phyloP scores from a whole-genome alignment of 2,113 vertebrate species.

The Acrocephalus kingi region DNA sequence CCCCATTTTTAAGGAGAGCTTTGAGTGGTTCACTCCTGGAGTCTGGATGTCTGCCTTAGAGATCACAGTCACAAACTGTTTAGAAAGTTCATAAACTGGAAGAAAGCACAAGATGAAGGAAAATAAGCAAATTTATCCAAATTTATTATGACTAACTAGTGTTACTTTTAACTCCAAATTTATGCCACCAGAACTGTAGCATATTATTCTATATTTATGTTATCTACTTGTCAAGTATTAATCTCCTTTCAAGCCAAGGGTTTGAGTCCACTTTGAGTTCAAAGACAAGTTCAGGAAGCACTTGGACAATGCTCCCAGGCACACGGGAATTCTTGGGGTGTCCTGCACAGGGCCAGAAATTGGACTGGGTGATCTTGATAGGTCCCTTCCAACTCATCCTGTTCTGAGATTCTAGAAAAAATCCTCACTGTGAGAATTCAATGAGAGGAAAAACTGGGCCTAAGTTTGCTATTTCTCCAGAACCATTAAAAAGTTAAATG shows the following conservation, averaged over 20 bases:
- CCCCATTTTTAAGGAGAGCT: not conserved
- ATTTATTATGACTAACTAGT: not conserved
- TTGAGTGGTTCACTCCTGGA: not conserved
- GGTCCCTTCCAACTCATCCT: not conserved
- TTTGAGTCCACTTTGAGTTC: not conserved
- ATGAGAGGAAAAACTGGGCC: not conserved
- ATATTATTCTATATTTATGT: not conserved
- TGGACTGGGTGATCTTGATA: not conserved
- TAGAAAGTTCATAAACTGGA: not conserved
- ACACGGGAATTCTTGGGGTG: not conserved
- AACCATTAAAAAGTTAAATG: slow-evolving; percentile 6
- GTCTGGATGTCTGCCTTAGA: not conserved
- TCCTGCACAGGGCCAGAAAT: not conserved
- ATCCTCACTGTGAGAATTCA: not conserved
- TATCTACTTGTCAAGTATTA: not conserved
- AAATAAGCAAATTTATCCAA: not conserved
- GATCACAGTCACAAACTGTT: not conserved
- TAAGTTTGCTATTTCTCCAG: not conserved
- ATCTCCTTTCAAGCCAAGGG: not conserved
- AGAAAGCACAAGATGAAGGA: not conserved
- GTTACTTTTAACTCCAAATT: not conserved
- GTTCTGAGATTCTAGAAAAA: not conserved
- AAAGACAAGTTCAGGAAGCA: not conserved
- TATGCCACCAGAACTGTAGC: not conserved
- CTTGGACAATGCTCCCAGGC: not conserved